phyloP scores from a whole-genome alignment of 2,888 invertebrate genomes.

The Osmoderma eremita region DNA sequence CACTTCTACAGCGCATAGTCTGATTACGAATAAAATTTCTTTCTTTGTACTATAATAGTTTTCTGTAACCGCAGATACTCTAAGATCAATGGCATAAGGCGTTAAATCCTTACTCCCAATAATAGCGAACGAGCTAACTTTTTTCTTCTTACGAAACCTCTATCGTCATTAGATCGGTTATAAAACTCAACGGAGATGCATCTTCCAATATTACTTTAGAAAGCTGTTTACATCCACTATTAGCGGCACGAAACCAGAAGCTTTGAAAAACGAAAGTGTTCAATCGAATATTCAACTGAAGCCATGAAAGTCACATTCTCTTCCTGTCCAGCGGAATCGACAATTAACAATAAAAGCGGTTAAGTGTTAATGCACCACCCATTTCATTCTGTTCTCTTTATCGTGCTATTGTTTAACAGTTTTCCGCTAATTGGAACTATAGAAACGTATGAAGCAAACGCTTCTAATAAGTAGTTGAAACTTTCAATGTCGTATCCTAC shows the following conservation, averaged over 20 bases:
- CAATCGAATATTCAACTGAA: conserved; percentile 6
- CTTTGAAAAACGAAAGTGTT: conserved; percentile 20
- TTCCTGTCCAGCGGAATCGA: conserved; percentile 17
- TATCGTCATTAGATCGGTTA: too few species aligned
- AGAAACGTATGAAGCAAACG: conserved; percentile 17
- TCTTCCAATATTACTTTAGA: too few species aligned
- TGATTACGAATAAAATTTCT: too few species aligned
- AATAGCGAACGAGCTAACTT: too few species aligned
- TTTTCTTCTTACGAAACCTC: too few species aligned
- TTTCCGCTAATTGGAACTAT: conserved; percentile 23
- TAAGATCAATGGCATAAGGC: too few species aligned
- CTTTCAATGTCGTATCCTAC: conserved; percentile 25
- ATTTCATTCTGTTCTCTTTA: conserved; percentile 27
- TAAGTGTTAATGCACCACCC: not conserved
- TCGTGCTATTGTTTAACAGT: conserved; percentile 20
- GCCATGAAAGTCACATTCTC: conserved; percentile 32
- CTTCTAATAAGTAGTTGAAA: conserved; percentile 9
- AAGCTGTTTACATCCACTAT: not conserved
- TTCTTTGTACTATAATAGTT: too few species aligned
- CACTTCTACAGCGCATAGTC: too few species aligned
- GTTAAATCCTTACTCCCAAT: too few species aligned
- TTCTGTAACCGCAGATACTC: too few species aligned
- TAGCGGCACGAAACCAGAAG: not conserved
- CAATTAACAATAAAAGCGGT: conserved; percentile 31
- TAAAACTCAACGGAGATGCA: too few species aligned